Evolutionary conservation across 2,888 invertebrate genomes (phyloP).

Genomic region (Metopia argyrocephala): DNA sequence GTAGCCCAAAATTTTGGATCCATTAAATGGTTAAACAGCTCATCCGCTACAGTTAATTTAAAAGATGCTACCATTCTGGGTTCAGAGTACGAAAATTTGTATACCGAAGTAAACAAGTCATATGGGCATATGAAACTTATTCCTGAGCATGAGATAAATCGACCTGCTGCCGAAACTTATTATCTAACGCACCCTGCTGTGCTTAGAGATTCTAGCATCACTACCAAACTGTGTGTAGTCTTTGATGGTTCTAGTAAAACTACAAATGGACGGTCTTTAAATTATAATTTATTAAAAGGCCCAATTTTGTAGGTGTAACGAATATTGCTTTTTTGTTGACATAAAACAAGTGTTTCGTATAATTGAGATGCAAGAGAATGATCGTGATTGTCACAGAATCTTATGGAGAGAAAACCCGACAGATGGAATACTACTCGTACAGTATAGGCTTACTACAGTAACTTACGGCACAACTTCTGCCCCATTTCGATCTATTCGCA

Average conservation of each 20-base stretch:
- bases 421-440: too few relatives aligned
- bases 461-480: too few relatives aligned
- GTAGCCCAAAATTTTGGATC: too few relatives aligned
- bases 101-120: too few relatives aligned
- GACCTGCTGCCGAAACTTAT: neutral
- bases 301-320: constrained; percentile 18
- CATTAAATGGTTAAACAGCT: too few relatives aligned
- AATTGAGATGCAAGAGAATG: constrained; percentile 8
- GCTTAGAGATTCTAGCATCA: too few relatives aligned
- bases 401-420: constrained; percentile 21
- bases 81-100: too few relatives aligned
- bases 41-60: too few relatives aligned
- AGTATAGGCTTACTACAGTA: too few relatives aligned
- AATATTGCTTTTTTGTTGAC: constrained; percentile 1
- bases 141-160: neutral
- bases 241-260: constrained; percentile 22
- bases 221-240: too few relatives aligned
- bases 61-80: too few relatives aligned
- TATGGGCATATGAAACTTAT: constrained; percentile 43
- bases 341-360: constrained; percentile 14
- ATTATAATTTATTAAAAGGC: constrained; percentile 35
- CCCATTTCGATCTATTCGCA: too few relatives aligned
- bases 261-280: constrained; percentile 31
- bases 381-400: constrained; percentile 5
- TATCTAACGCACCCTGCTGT: constrained; percentile 42